Percentiles rank a stretch among this genome's conserved stretches.
Evolutionary conservation across 2,888 invertebrate genomes (phyloP).

Genomic region (Horisme vitalbata): DNA sequence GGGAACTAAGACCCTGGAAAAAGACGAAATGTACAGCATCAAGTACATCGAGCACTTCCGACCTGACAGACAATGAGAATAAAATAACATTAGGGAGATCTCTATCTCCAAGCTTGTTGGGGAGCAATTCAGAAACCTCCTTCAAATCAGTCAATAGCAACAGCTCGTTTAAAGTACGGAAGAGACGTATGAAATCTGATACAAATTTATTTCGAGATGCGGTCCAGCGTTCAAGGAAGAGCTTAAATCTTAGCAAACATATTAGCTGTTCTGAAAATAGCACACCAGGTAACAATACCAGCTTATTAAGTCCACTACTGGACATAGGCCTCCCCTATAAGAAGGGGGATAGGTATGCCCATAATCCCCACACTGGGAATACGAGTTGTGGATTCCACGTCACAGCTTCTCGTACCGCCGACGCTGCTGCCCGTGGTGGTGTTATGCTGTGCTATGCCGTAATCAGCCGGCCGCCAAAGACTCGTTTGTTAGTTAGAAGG

Average conservation of each 20-base stretch:
- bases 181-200: slow-evolving; percentile 65
- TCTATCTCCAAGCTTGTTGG: slow-evolving; percentile 47
- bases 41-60: slow-evolving; percentile 55
- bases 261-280: slow-evolving; percentile 48
- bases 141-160: slow-evolving; percentile 71
- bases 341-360: too few relatives aligned
- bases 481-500: too few relatives aligned
- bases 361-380: too few relatives aligned
- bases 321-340: too few relatives aligned
- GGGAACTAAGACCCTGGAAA: slow-evolving; percentile 54
- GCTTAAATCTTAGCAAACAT: slow-evolving; percentile 42
- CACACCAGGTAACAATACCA: slow-evolving; percentile 59
- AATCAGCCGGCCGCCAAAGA: too few relatives aligned
- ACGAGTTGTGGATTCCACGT: too few relatives aligned
- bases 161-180: slow-evolving; percentile 63
- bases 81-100: slow-evolving; percentile 38
- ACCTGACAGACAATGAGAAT: slow-evolving; percentile 50
- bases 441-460: too few relatives aligned
- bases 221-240: slow-evolving; percentile 59
- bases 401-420: too few relatives aligned
- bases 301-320: too few relatives aligned
- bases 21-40: slow-evolving; percentile 61
- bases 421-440: too few relatives aligned
- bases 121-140: slow-evolving; percentile 51
- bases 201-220: slow-evolving; percentile 63